Evolutionary conservation across 2,113 vertebrate species (phyloP).

Genomic region (Xenopus borealis): DNA sequence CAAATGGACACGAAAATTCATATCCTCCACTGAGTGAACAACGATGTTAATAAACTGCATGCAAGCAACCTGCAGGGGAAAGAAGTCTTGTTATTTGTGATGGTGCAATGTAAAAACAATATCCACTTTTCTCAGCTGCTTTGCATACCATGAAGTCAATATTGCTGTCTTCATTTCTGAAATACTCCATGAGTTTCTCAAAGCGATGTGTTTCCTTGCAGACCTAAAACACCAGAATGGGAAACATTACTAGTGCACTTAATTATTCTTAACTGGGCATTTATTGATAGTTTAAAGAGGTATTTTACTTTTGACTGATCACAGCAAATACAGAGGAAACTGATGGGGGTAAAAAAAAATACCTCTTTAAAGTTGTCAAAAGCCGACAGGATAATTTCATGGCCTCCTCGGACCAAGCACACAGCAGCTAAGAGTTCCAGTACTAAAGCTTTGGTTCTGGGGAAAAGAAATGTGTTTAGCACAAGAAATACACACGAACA

Average conservation of each 20-base stretch:
- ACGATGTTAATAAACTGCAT: slow-evolving; percentile 99
- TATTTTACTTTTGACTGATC: no score
- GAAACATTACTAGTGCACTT: no score
- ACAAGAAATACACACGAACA: not conserved
- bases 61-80: slow-evolving; percentile 81
- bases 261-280: no score
- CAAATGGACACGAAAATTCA: slow-evolving; percentile 96
- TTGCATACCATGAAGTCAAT: slow-evolving; percentile 91
- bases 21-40: slow-evolving; percentile 96
- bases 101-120: not conserved
- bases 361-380: slow-evolving; percentile 99
- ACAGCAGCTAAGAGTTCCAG: slow-evolving; percentile 93
- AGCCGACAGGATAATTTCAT: slow-evolving; percentile 95
- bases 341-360: no score
- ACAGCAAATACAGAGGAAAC: no score
- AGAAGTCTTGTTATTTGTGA: not conserved
- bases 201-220: slow-evolving; percentile 95
- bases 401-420: slow-evolving; percentile 91
- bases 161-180: slow-evolving; percentile 92
- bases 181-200: slow-evolving; percentile 95
- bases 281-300: no score
- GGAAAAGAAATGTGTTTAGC: slow-evolving; percentile 30
- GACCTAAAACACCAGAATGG: slow-evolving; percentile 65
- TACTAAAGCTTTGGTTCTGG: slow-evolving; percentile 93
- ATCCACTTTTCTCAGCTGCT: not conserved